Percentiles rank a stretch among this genome's conserved stretches.
phyloP scores from a whole-genome alignment of 2,888 invertebrate genomes.

The Apodemia zela region DNA sequence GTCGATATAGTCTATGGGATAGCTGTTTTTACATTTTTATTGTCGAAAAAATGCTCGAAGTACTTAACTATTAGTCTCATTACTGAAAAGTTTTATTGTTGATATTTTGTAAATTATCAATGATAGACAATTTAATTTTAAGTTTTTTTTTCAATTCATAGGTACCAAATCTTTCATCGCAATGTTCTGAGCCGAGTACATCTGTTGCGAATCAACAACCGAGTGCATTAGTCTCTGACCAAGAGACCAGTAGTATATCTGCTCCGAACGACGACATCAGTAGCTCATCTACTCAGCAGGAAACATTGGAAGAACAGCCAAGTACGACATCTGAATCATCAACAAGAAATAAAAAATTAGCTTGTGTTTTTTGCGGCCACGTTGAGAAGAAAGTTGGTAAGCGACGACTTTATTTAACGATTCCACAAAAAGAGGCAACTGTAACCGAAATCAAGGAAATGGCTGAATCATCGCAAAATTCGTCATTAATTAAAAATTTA shows the following conservation, averaged over 20 bases:
- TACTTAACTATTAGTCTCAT: conserved; percentile 11
- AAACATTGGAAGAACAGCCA: conserved; percentile 4
- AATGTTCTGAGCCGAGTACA: conserved; percentile 11
- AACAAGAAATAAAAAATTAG: conserved; percentile 15
- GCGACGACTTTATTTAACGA: conserved; percentile 1
- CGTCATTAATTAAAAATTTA: background rate
- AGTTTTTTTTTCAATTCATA: conserved; percentile 11
- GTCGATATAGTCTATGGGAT: conserved; percentile 9
- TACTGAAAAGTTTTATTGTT: conserved; percentile 7
- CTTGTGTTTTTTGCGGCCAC: conserved; percentile 1
- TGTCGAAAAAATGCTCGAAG: background rate
- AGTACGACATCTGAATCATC: conserved; percentile 27
- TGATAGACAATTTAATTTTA: conserved; percentile 3
- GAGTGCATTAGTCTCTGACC: conserved; percentile 10
- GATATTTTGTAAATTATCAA: conserved; percentile 11
- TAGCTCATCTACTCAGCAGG: conserved; percentile 13
- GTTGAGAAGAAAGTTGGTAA: conserved; percentile 6
- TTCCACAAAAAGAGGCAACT: conserved; percentile 4
- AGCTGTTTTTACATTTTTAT: conserved; percentile 7
- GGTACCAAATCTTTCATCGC: conserved; percentile 6
- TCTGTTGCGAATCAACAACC: conserved; percentile 14
- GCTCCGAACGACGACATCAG: conserved; percentile 12
- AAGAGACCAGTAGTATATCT: conserved; percentile 4
- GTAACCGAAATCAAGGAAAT: background rate
- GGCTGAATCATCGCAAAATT: background rate